A percentile compares a stretch with the other conserved stretches of the same genome.
Evolutionary conservation across 2,797 vertebrate genomes (phyloP).

Genomic region (Clamator glandarius): DNA sequence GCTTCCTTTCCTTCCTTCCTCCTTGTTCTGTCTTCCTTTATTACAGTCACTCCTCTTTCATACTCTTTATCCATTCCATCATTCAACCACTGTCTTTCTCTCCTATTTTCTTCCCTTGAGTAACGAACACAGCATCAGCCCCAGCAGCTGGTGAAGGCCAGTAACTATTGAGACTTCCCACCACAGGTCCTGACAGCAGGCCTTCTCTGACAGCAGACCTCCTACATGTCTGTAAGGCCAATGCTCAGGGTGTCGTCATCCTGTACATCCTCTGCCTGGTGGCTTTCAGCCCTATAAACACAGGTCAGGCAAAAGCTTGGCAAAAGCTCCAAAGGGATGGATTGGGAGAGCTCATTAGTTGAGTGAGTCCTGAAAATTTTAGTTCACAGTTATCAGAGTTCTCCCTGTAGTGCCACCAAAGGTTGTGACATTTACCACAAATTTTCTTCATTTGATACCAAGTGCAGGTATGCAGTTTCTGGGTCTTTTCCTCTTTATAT

Average conservation of each 20-base stretch:
- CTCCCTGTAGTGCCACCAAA: too few relatives aligned
- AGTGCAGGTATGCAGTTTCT: background rate
- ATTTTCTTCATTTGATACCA: background rate
- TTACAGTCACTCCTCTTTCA: background rate
- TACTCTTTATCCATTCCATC: background rate
- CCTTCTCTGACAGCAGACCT: background rate
- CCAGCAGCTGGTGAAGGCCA: background rate
- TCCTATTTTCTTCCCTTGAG: background rate
- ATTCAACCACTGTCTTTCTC: background rate
- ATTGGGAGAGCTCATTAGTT: too few relatives aligned
- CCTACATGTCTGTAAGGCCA: background rate
- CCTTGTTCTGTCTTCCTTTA: background rate
- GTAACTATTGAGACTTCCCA: background rate
- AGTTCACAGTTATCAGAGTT: too few relatives aligned
- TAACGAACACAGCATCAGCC: background rate
- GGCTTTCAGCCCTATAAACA: background rate
- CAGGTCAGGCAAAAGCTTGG: background rate
- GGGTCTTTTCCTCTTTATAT: background rate
- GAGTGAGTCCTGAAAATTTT: too few relatives aligned
- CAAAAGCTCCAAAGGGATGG: background rate
- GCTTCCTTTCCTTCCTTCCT: background rate
- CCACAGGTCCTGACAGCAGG: background rate
- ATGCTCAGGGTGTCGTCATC: accelerated
- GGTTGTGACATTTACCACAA: background rate
- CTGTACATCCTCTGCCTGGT: background rate